Percentiles rank a stretch among this genome's conserved stretches.
Evolutionary conservation across 2,888 invertebrate species (phyloP).

Genomic region (Caenorhabditis sp.): DNA sequence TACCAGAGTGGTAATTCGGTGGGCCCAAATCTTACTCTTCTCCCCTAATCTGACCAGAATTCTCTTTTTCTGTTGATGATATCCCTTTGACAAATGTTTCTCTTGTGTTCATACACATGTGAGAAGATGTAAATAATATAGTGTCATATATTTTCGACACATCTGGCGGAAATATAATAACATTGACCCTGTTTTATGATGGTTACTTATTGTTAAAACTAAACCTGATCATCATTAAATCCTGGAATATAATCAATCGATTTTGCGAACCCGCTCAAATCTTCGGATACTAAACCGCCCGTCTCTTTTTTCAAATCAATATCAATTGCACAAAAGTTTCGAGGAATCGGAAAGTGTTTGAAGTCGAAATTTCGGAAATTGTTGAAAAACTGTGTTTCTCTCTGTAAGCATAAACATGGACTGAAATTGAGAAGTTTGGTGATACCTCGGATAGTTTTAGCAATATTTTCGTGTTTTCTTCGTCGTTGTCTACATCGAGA

Average conservation of each 20-base stretch:
- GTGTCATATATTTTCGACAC: too few species aligned
- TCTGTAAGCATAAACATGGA: constrained; percentile 7
- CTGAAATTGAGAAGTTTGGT: too few species aligned
- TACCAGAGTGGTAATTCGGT: too few species aligned
- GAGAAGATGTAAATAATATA: too few species aligned
- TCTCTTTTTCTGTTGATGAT: too few species aligned
- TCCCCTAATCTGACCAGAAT: too few species aligned
- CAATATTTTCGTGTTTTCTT: constrained; percentile 18
- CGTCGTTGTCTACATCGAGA: constrained; percentile 17
- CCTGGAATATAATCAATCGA: constrained; percentile 29
- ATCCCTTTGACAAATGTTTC: too few species aligned
- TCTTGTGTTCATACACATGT: too few species aligned
- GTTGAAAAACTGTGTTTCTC: constrained; percentile 20
- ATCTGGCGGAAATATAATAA: too few species aligned
- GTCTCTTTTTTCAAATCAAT: constrained; percentile 4
- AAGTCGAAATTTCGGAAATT: constrained; percentile 12
- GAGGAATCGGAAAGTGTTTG: constrained; percentile 27
- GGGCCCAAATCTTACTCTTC: too few species aligned
- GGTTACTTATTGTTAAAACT: too few species aligned
- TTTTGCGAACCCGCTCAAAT: constrained; percentile 13
- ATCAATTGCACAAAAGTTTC: constrained; percentile 15
- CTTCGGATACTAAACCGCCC: constrained; percentile 29
- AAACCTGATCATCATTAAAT: constrained; percentile 13
- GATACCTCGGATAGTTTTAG: constrained; percentile 20
- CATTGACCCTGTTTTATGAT: too few species aligned